These are phyloP conservation scores for Brachyalestes nurse DNA, from an alignment of 2,797 vertebrate species.

Conservation along the genomic window DNA sequence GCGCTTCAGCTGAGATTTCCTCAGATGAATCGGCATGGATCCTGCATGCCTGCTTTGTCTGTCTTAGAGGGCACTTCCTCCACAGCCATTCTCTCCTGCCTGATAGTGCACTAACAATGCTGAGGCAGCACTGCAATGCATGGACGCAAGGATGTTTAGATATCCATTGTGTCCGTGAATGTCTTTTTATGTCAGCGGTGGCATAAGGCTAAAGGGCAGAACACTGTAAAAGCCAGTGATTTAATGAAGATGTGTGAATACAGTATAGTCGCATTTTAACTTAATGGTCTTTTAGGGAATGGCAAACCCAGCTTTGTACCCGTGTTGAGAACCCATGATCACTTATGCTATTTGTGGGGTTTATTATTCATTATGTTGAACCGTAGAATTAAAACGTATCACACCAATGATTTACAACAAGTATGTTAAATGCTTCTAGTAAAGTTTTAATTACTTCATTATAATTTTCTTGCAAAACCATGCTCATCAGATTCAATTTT, in stretches of 20 bases:
- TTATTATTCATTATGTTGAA: constrained; percentile 15
- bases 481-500: constrained; percentile 32
- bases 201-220: constrained; percentile 64
- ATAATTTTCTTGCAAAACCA: constrained; percentile 48
- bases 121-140: constrained; percentile 65
- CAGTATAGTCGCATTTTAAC: constrained; percentile 11
- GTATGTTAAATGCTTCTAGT: constrained; percentile 19
- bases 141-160: constrained; percentile 64
- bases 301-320: not conserved
- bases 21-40: constrained; percentile 68
- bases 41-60: constrained; percentile 48
- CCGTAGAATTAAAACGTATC: not conserved
- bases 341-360: constrained; percentile 17
- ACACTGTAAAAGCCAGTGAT: constrained; percentile 19
- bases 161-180: constrained; percentile 70
- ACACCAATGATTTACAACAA: constrained; percentile 45
- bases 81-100: constrained; percentile 41
- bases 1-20: constrained; percentile 68
- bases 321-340: constrained; percentile 39
- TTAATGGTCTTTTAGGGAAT: constrained; percentile 14
- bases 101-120: constrained; percentile 53
- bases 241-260: constrained; percentile 36
- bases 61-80: constrained; percentile 50
- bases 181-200: constrained; percentile 66
- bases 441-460: constrained; percentile 53